These are phyloP conservation scores for Tethea ocularis DNA, from an alignment of 2,888 invertebrate genomes.

Conservation along the genomic window DNA sequence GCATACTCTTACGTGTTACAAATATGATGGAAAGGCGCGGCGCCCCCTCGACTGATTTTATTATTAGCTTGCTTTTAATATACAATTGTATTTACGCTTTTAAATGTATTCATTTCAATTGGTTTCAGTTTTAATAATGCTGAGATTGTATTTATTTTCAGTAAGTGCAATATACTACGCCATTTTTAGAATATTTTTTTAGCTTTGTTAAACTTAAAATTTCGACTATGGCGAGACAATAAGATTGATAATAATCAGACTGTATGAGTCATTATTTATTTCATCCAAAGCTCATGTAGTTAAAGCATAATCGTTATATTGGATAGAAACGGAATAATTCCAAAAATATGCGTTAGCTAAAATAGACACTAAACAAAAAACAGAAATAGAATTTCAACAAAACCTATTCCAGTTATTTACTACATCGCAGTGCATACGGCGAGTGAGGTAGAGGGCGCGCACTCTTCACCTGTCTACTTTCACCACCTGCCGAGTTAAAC, in stretches of 20 bases:
- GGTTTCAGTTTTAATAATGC: slow-evolving; percentile 8
- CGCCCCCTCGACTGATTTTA: slow-evolving; percentile 15
- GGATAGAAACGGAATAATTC: no score
- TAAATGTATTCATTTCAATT: slow-evolving; percentile 18
- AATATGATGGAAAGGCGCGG: neutral
- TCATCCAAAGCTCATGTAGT: no score
- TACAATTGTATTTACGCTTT: slow-evolving; percentile 19
- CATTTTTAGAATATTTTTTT: no score
- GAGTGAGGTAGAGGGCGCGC: slow-evolving; percentile 27
- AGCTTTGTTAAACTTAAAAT: no score
- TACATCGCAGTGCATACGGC: neutral
- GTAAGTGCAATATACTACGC: no score
- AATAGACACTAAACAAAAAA: neutral
- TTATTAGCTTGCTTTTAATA: slow-evolving; percentile 18
- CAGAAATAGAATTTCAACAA: neutral
- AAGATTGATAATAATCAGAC: no score
- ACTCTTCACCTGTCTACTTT: slow-evolving; percentile 63
- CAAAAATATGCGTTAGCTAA: no score
- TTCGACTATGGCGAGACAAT: no score
- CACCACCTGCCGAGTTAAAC: slow-evolving; percentile 53
- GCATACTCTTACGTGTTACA: slow-evolving; percentile 14
- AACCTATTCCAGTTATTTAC: neutral
- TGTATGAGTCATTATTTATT: no score
- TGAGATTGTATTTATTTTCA: no score
- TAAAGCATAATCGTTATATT: no score